Evolutionary conservation across 2,113 vertebrate genomes (phyloP).

Genomic region (Callopanchax toddi): DNA sequence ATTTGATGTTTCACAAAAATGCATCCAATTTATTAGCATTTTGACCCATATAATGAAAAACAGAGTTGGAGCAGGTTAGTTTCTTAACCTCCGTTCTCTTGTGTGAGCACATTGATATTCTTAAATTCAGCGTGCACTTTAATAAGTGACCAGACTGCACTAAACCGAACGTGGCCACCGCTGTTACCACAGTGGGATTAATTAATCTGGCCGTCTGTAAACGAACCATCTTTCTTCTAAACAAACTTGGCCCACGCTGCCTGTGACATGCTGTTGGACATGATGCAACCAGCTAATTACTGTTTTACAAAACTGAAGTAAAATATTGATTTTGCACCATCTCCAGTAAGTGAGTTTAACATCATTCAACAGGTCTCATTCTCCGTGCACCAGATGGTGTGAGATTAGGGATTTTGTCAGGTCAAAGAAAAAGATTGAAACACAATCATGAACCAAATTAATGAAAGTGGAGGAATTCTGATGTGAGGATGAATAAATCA

Average conservation of each 20-base stretch:
- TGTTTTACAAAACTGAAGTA: conserved; percentile 11
- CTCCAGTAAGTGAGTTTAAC: conserved; percentile 35
- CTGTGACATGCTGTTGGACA: conserved; percentile 2
- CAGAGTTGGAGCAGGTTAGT: too few species aligned
- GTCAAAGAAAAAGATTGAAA: conserved; percentile 30
- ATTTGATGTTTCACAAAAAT: too few species aligned
- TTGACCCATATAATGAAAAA: too few species aligned
- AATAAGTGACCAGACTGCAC: not conserved
- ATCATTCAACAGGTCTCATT: conserved; percentile 23
- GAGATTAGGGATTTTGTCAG: conserved; percentile 38
- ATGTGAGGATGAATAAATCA: conserved; percentile 7
- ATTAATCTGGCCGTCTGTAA: conserved; percentile 13
- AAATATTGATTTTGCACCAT: conserved; percentile 34
- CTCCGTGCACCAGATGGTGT: conserved; percentile 49
- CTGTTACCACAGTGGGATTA: conserved; percentile 11
- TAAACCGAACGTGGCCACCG: not conserved
- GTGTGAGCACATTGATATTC: not conserved
- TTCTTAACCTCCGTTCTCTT: not conserved
- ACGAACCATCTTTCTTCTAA: not conserved
- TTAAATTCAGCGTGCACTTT: not conserved
- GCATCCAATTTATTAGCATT: too few species aligned
- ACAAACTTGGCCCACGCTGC: conserved; percentile 14
- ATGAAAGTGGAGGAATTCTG: conserved; percentile 16
- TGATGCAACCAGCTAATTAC: conserved; percentile 23
- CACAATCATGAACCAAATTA: conserved; percentile 20